Conservation (phyloP, 2,797 vertebrate genomes). For the Novumbra hubbsi region DNA sequence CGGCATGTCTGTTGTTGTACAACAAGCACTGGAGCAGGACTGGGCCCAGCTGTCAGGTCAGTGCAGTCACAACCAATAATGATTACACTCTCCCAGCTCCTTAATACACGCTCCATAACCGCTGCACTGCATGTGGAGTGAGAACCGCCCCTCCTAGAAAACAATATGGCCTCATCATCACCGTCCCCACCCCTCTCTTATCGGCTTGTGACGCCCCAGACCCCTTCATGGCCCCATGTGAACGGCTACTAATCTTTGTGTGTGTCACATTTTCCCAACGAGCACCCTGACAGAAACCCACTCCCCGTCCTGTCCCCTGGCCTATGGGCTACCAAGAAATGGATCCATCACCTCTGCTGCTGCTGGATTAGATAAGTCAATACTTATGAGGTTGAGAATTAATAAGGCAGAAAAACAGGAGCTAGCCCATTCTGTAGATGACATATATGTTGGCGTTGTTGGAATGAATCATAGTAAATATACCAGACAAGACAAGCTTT, state of each 20-base stretch:
- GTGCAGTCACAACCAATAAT: constrained; percentile 79
- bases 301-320: constrained; percentile 32
- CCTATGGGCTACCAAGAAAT: constrained; percentile 45
- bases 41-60: constrained; percentile 82
- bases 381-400: constrained; percentile 60
- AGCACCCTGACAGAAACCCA: constrained; percentile 38
- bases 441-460: constrained; percentile 25
- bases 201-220: constrained; percentile 67
- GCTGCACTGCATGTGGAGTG: constrained; percentile 47
- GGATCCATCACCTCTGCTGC: constrained; percentile 60
- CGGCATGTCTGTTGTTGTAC: constrained; percentile 68
- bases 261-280: constrained; percentile 61
- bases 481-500: constrained; percentile 16
- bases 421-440: constrained; percentile 31
- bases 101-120: constrained; percentile 74
- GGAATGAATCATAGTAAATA: constrained; percentile 34
- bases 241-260: constrained; percentile 68
- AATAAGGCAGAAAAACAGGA: constrained; percentile 34
- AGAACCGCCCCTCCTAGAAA: constrained; percentile 73
- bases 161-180: constrained; percentile 78
- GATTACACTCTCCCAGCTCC: constrained; percentile 74
- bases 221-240: constrained; percentile 38
- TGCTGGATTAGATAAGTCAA: constrained; percentile 69
- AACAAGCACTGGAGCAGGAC: constrained; percentile 78
- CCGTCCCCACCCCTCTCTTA: constrained; percentile 73